phyloP scores from a whole-genome alignment of 1,140 invertebrate species.

The Cryptotermes secundus region DNA sequence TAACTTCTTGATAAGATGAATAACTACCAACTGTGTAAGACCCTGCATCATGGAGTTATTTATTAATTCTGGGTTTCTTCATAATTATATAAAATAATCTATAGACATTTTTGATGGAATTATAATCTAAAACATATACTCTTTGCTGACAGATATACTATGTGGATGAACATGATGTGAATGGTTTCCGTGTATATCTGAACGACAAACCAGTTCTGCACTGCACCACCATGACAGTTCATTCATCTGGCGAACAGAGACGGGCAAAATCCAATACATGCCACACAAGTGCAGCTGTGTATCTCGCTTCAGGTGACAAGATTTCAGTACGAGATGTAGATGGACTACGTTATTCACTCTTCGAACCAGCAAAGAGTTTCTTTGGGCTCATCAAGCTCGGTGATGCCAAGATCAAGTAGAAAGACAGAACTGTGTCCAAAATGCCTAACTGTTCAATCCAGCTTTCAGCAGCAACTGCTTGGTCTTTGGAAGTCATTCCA shows the following conservation, averaged over 20 bases:
- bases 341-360: conserved; percentile 64
- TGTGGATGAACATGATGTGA: conserved; percentile 61
- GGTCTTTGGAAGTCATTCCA: too few relatives aligned
- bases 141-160: conserved; percentile 57
- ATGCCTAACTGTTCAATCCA: too few relatives aligned
- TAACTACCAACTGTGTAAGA: too few relatives aligned
- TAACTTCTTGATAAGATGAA: too few relatives aligned
- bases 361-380: conserved; percentile 74
- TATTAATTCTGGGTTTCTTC: too few relatives aligned
- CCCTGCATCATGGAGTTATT: too few relatives aligned
- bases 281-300: conserved; percentile 67
- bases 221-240: conserved; percentile 54
- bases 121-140: not conserved
- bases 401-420: conserved; percentile 49
- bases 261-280: conserved; percentile 57
- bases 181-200: conserved; percentile 59
- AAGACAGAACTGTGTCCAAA: too few relatives aligned
- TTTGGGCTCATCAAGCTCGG: conserved; percentile 75
- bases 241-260: conserved; percentile 42
- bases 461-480: too few relatives aligned
- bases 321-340: conserved; percentile 67
- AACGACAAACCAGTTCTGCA: conserved; percentile 54
- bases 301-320: conserved; percentile 61
- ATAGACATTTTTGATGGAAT: too few relatives aligned
- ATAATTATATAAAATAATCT: too few relatives aligned